phyloP scores from a whole-genome alignment of 1,140 invertebrate genomes.

The Diprion similis region DNA sequence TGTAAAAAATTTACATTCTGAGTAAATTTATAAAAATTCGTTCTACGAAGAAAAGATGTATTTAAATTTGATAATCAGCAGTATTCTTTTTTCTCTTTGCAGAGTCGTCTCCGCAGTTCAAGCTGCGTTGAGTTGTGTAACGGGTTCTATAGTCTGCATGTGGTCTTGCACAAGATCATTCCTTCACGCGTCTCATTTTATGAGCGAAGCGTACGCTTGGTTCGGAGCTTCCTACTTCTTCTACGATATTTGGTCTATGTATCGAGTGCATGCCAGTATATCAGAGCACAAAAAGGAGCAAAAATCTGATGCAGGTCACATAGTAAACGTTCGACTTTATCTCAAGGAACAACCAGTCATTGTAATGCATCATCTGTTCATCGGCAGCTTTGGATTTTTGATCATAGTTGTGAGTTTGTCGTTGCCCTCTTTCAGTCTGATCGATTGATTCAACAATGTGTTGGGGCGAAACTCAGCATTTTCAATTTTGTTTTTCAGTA shows the following conservation, averaged over 20 bases:
- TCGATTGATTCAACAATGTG: too few species aligned
- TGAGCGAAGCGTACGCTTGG: constrained; percentile 77
- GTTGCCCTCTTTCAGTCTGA: not conserved
- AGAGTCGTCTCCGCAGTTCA: constrained; percentile 74
- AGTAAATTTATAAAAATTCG: too few species aligned
- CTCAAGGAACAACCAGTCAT: constrained; percentile 70
- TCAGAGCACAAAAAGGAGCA: constrained; percentile 20
- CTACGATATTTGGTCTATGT: constrained; percentile 79
- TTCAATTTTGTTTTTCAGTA: constrained; percentile 63
- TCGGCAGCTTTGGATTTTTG: constrained; percentile 74
- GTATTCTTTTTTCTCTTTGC: constrained; percentile 35
- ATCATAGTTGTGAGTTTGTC: constrained; percentile 69
- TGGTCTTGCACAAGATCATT: constrained; percentile 72
- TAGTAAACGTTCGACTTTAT: constrained; percentile 62
- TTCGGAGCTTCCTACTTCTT: constrained; percentile 80
- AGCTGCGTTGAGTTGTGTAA: constrained; percentile 69
- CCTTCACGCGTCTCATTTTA: constrained; percentile 69
- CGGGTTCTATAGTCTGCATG: constrained; percentile 68
- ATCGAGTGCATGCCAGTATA: constrained; percentile 64
- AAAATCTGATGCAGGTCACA: constrained; percentile 3
- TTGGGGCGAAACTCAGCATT: constrained; percentile 24
- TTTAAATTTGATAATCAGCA: not conserved
- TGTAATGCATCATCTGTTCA: constrained; percentile 75
- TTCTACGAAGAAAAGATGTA: not conserved
- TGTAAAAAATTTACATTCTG: too few species aligned